These are phyloP conservation scores for Sinocyclocheilus anophthalmus DNA, from an alignment of 2,113 vertebrate genomes.

Conservation along the genomic window DNA sequence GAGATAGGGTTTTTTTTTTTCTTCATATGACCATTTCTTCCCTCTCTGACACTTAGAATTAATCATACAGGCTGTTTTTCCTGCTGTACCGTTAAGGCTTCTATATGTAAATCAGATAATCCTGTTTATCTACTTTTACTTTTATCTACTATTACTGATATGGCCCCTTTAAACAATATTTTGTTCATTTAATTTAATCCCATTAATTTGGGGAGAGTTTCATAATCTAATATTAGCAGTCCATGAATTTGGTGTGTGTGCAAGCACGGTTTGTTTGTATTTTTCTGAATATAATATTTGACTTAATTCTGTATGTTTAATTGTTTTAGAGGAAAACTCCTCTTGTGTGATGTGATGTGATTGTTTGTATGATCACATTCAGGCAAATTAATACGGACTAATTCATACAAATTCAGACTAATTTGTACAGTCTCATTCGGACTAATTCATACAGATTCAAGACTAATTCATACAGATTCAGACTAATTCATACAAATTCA, in stretches of 20 bases:
- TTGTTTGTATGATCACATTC: too few relatives aligned
- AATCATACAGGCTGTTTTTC: background rate
- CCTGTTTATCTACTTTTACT: background rate
- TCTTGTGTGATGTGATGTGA: too few relatives aligned
- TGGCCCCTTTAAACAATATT: background rate
- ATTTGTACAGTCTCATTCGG: too few relatives aligned
- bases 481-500: too few relatives aligned
- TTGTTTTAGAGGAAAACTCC: background rate
- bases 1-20: background rate
- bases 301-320: background rate
- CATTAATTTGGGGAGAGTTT: background rate
- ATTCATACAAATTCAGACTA: too few relatives aligned
- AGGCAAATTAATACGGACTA: too few relatives aligned
- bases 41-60: background rate
- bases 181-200: background rate
- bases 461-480: background rate
- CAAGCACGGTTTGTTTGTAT: background rate
- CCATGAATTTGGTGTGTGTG: background rate
- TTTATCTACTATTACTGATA: background rate
- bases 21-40: background rate
- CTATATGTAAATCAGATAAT: background rate
- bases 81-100: background rate
- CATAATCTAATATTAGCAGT: background rate
- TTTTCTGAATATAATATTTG: background rate
- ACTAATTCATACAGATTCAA: background rate